phyloP scores from a whole-genome alignment of 2,888 invertebrate genomes.

The Drosophila greeni region DNA sequence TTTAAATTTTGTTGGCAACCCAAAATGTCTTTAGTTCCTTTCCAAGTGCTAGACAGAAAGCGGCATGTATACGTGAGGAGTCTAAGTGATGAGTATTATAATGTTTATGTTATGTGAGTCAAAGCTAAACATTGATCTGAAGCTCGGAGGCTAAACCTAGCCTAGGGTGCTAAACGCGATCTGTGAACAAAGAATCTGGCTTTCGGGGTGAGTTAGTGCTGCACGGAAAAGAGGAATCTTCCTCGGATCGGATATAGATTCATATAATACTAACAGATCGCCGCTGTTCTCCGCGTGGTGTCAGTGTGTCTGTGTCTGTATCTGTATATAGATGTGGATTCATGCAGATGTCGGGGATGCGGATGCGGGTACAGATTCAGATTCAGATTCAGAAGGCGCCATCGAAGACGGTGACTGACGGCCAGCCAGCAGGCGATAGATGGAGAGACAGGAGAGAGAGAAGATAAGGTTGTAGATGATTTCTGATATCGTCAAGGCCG shows the following conservation, averaged over 20 bases:
- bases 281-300: slow-evolving; percentile 34
- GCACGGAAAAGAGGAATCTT: slow-evolving; percentile 21
- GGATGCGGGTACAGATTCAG: slow-evolving; percentile 33
- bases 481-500: slow-evolving; percentile 26
- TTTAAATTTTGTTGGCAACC: neutral
- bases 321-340: slow-evolving; percentile 36
- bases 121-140: slow-evolving; percentile 24
- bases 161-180: slow-evolving; percentile 22
- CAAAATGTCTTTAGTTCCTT: neutral
- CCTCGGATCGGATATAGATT: slow-evolving; percentile 20
- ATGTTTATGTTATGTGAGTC: slow-evolving; percentile 26
- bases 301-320: slow-evolving; percentile 27
- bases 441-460: slow-evolving; percentile 43
- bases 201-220: slow-evolving; percentile 14
- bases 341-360: slow-evolving; percentile 29
- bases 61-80: slow-evolving; percentile 36
- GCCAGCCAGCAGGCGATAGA: slow-evolving; percentile 32
- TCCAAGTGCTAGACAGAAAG: slow-evolving; percentile 59
- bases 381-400: slow-evolving; percentile 59
- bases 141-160: slow-evolving; percentile 20
- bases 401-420: slow-evolving; percentile 62
- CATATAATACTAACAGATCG: slow-evolving; percentile 39
- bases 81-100: slow-evolving; percentile 6
- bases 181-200: slow-evolving; percentile 16
- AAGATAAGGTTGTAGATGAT: slow-evolving; percentile 44